Evolutionary conservation across 2,797 vertebrate species (phyloP).

Genomic region (Rhincodon typus): DNA sequence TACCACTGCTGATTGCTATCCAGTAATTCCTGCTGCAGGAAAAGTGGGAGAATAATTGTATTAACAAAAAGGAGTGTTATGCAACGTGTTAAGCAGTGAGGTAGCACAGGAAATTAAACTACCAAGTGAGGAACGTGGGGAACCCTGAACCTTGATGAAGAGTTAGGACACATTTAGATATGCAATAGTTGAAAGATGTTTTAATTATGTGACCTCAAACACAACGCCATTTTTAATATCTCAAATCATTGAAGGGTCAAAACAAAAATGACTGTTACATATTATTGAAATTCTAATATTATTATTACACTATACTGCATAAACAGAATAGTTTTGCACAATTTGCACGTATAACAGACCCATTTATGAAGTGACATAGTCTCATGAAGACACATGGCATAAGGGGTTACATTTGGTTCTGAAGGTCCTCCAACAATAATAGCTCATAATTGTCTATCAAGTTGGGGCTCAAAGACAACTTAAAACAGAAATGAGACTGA

Average conservation of each 20-base stretch:
- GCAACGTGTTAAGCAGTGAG: slow-evolving; percentile 1
- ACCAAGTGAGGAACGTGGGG: background rate
- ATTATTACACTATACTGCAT: background rate
- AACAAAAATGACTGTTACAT: background rate
- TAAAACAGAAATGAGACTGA: background rate
- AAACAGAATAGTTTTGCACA: background rate
- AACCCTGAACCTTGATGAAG: background rate
- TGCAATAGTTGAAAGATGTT: background rate
- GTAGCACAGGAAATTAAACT: background rate
- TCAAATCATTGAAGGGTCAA: background rate
- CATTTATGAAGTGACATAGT: background rate
- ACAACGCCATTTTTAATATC: background rate
- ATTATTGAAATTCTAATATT: background rate
- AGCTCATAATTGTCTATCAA: background rate
- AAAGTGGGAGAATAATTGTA: background rate
- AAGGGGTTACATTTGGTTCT: background rate
- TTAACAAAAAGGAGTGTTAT: background rate
- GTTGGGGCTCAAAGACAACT: background rate
- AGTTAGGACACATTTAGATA: background rate
- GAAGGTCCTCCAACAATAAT: background rate
- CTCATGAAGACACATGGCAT: background rate
- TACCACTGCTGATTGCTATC: background rate
- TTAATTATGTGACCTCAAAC: background rate
- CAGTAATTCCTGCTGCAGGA: background rate
- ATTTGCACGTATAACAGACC: background rate